Percentiles rank a stretch among this genome's conserved stretches.
These are phyloP conservation scores for Papilio aristodemus DNA, from an alignment of 1,140 invertebrate genomes.

Conservation along the genomic window DNA sequence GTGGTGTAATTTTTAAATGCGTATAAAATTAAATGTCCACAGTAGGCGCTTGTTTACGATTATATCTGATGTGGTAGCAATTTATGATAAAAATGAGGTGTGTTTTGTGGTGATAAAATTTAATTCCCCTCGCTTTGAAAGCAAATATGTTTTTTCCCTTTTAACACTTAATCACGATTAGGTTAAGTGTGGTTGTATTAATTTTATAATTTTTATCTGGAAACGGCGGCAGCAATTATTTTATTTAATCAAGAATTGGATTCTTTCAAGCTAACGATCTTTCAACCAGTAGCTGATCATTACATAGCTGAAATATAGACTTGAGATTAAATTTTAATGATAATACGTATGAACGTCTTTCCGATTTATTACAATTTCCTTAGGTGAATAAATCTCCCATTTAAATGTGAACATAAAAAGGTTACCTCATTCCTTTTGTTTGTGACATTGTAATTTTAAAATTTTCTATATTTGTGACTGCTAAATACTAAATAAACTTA, in stretches of 20 bases:
- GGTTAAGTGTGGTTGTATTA: constrained; percentile 13
- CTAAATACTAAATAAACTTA: too few relatives aligned
- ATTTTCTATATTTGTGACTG: too few relatives aligned
- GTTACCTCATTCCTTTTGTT: too few relatives aligned
- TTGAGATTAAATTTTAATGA: background rate
- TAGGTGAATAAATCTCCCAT: too few relatives aligned
- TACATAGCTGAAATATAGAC: background rate
- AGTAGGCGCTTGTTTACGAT: constrained; percentile 18
- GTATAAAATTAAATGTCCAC: constrained; percentile 27
- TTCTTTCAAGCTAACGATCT: background rate
- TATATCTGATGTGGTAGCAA: background rate
- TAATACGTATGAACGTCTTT: background rate
- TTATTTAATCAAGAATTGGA: background rate
- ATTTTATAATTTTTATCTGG: constrained; percentile 5
- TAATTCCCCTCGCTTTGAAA: constrained; percentile 18
- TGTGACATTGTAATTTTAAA: too few relatives aligned
- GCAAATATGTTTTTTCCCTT: constrained; percentile 17
- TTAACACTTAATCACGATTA: constrained; percentile 17
- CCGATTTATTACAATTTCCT: background rate
- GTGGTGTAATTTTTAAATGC: background rate
- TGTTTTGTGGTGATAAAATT: constrained; percentile 29
- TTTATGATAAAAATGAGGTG: constrained; percentile 26
- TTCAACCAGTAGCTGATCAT: background rate
- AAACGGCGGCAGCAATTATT: background rate
- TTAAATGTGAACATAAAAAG: too few relatives aligned